Percentiles rank a stretch among this genome's conserved stretches.
Evolutionary conservation across 2,113 vertebrate genomes (phyloP).

Genomic region (Benitochromis conjunctus): DNA sequence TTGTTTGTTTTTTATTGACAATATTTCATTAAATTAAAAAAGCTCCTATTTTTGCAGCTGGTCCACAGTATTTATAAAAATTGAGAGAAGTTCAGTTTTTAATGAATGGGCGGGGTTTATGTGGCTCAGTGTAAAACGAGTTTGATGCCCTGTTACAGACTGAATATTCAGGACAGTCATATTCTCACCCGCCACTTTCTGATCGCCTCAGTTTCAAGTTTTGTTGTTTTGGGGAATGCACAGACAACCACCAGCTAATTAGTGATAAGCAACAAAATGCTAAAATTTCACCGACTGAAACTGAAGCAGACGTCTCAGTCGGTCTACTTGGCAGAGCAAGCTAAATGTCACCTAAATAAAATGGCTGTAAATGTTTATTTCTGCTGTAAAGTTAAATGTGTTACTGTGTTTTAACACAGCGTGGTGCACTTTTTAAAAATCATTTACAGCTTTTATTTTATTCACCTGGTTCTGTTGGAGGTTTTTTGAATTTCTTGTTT

Average conservation of each 20-base stretch:
- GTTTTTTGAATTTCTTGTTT: background rate
- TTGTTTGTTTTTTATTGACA: background rate
- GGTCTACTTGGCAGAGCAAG: fast-evolving
- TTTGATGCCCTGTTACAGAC: background rate
- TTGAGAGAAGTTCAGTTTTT: background rate
- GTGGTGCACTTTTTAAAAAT: background rate
- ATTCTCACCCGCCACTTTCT: background rate
- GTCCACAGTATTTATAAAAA: background rate
- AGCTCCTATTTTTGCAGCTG: fast-evolving
- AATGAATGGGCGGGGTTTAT: background rate
- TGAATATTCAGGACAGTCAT: background rate
- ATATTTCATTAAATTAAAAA: background rate
- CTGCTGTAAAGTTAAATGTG: background rate
- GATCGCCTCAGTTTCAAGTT: background rate
- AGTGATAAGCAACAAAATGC: background rate
- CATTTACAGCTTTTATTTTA: background rate
- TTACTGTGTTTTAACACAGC: background rate
- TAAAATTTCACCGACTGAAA: background rate
- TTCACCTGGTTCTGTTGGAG: background rate
- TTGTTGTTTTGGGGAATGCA: background rate
- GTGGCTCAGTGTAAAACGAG: background rate
- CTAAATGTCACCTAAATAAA: fast-evolving
- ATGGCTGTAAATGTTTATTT: background rate
- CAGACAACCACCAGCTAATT: fast-evolving
- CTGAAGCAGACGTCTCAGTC: background rate